phyloP scores from a whole-genome alignment of 2,113 vertebrate species.

The Panthera tigris region DNA sequence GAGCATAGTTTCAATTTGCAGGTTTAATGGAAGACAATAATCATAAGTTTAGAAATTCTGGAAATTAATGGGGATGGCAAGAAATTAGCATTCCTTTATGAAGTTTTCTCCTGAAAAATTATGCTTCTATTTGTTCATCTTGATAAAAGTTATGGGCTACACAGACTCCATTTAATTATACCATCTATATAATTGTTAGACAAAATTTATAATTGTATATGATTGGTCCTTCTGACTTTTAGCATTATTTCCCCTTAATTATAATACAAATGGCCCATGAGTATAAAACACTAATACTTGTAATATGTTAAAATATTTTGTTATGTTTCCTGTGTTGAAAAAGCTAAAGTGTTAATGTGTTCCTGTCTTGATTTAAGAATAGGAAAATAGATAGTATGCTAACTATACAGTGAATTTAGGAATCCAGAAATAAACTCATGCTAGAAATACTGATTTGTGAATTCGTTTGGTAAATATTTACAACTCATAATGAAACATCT shows the following conservation, averaged over 20 bases:
- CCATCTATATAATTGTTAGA: not conserved
- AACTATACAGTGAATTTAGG: not conserved
- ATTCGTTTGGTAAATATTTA: not conserved
- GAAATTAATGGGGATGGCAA: not conserved
- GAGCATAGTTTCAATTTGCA: not conserved
- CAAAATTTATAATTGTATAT: not conserved
- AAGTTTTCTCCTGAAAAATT: not conserved
- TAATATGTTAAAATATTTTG: not conserved
- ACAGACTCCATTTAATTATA: not conserved
- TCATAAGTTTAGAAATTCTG: not conserved
- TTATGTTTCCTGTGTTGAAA: not conserved
- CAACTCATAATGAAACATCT: not conserved
- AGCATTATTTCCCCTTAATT: not conserved
- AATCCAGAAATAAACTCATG: not conserved
- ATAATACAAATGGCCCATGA: not conserved
- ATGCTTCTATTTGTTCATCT: not conserved
- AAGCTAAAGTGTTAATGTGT: not conserved
- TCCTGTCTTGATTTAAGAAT: not conserved
- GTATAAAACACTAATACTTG: not conserved
- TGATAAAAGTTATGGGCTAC: not conserved
- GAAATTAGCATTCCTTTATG: not conserved
- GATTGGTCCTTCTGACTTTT: not conserved
- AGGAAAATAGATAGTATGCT: not conserved
- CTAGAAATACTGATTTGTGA: not conserved
- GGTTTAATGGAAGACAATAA: not conserved